Evolutionary conservation across 64 coral and sea anemone species (phyloP).

Genomic region (Actinia equina): DNA sequence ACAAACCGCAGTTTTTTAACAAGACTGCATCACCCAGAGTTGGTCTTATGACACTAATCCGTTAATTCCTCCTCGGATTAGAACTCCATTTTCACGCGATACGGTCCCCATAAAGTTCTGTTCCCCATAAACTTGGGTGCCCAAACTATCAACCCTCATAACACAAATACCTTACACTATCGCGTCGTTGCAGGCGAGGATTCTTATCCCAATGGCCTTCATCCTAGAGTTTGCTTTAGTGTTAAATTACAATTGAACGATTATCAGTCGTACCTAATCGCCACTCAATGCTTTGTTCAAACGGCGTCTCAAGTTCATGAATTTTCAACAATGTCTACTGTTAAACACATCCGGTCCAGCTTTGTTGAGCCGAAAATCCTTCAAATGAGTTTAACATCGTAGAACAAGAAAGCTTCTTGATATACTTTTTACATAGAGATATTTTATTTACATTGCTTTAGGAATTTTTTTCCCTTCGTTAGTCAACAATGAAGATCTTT

Average conservation of each 20-base stretch:
- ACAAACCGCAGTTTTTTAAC: neutral
- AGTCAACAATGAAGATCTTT: neutral
- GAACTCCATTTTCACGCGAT: neutral
- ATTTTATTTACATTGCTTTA: neutral
- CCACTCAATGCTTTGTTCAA: neutral
- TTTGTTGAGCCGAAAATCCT: slow-evolving; percentile 2
- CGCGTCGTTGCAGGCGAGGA: neutral
- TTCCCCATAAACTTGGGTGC: neutral
- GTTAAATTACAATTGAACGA: neutral
- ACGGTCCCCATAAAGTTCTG: neutral
- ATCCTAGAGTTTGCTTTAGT: neutral
- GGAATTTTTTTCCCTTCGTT: neutral
- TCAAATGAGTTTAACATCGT: neutral
- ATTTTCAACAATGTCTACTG: neutral
- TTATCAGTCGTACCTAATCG: neutral
- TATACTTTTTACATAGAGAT: neutral
- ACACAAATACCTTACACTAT: neutral
- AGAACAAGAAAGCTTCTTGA: neutral
- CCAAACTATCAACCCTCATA: neutral
- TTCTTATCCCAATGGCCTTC: neutral
- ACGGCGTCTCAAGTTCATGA: neutral
- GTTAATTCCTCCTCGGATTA: neutral
- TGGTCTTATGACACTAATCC: slow-evolving; percentile 1
- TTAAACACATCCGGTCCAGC: neutral
- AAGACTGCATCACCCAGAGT: neutral